A percentile compares a stretch with the other conserved stretches of the same genome.
Evolutionary conservation across 1,140 invertebrate species (phyloP).

Genomic region (Caenorhabditis remanei): DNA sequence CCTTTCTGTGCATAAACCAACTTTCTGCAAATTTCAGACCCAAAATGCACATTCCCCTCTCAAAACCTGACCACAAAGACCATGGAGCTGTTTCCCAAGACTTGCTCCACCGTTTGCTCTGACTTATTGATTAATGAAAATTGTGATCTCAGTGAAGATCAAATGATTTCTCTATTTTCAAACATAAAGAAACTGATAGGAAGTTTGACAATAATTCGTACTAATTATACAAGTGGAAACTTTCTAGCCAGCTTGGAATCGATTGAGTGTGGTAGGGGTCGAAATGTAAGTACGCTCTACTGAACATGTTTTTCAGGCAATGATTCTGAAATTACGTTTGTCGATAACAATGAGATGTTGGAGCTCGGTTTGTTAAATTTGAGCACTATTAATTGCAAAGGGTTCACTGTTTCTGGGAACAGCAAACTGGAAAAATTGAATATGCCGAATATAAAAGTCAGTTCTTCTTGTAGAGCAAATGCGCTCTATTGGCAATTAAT

Average conservation of each 20-base stretch:
- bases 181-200: neutral
- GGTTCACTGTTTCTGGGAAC: neutral
- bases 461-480: neutral
- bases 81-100: neutral
- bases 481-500: neutral
- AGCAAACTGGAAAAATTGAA: neutral
- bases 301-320: too few species aligned
- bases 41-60: neutral
- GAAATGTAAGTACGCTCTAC: too few species aligned
- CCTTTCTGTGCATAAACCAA: neutral
- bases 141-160: neutral
- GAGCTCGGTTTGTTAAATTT: neutral
- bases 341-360: neutral
- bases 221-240: neutral
- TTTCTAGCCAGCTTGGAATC: neutral
- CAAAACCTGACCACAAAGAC: neutral
- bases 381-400: neutral
- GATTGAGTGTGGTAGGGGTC: neutral
- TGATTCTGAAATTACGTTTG: neutral
- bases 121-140: neutral
- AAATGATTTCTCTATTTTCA: neutral
- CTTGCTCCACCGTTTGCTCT: neutral
- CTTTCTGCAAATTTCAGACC: neutral
- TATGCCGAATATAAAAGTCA: neutral
- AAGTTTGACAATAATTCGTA: neutral